Percentiles rank a stretch among this genome's conserved stretches.
Conservation (phyloP, 1,140 invertebrate genomes). For the Campoletis sonorensis region DNA sequence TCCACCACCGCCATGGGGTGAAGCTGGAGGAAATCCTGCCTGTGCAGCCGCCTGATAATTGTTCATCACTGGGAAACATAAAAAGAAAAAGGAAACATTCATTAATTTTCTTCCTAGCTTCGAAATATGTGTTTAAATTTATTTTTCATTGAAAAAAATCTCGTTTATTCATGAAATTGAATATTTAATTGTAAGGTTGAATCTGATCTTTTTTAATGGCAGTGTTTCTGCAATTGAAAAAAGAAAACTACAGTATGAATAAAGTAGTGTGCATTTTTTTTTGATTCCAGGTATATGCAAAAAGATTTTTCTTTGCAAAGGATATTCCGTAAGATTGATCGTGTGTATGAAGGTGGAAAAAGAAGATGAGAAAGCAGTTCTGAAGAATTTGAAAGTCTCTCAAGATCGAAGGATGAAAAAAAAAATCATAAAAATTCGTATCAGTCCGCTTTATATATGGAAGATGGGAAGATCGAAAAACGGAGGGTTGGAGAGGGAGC, state of each 20-base stretch:
- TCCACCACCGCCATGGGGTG: slow-evolving; percentile 79
- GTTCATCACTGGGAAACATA: slow-evolving; percentile 90
- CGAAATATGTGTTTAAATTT: too few species aligned
- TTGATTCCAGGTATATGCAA: too few species aligned
- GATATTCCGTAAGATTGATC: too few species aligned
- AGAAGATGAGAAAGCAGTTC: slow-evolving; percentile 48
- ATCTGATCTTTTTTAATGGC: slow-evolving; percentile 49
- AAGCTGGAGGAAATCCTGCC: slow-evolving; percentile 83
- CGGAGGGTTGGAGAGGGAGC: not conserved
- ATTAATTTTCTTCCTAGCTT: slow-evolving; percentile 4
- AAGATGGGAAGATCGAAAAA: slow-evolving; percentile 25
- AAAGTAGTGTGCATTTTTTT: not conserved
- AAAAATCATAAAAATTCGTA: not conserved
- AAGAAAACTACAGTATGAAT: not conserved
- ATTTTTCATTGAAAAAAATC: not conserved
- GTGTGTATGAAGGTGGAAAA: slow-evolving; percentile 28
- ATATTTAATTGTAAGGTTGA: not conserved
- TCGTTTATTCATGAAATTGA: too few species aligned
- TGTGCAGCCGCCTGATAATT: slow-evolving; percentile 92
- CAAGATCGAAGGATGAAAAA: slow-evolving; percentile 16
- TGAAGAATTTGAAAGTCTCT: slow-evolving; percentile 66
- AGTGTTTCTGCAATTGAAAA: too few species aligned
- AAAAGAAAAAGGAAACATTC: not conserved
- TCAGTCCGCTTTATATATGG: not conserved
- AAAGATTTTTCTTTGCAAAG: too few species aligned